Percentiles rank a stretch among this genome's conserved stretches.
phyloP scores from a whole-genome alignment of 2,113 vertebrate genomes.

The Maccullochella peelii region DNA sequence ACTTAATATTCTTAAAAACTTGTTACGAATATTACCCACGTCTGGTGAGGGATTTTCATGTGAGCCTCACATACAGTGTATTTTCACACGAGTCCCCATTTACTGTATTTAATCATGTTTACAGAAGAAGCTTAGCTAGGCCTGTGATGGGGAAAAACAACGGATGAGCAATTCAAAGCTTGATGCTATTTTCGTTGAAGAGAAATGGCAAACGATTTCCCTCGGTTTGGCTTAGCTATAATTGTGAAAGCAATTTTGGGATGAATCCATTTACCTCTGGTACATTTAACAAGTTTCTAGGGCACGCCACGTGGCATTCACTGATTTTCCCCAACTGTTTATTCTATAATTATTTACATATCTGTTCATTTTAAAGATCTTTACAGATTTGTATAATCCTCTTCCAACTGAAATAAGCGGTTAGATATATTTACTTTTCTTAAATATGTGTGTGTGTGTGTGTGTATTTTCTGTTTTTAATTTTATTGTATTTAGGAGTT shows the following conservation, averaged over 20 bases:
- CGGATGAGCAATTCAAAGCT: constrained; percentile 71
- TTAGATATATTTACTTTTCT: constrained; percentile 30
- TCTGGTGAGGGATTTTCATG: constrained; percentile 40
- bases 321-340: constrained; percentile 52
- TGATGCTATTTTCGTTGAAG: constrained; percentile 76
- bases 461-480: constrained; percentile 3
- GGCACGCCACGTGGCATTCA: constrained; percentile 69
- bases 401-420: constrained; percentile 32
- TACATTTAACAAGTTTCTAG: constrained; percentile 77
- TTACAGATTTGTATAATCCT: constrained; percentile 52
- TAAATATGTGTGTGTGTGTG: not conserved
- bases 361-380: constrained; percentile 60
- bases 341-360: constrained; percentile 61
- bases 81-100: constrained; percentile 56
- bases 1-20: constrained; percentile 8
- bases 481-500: not conserved
- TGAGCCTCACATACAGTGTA: constrained; percentile 22
- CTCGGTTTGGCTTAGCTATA: constrained; percentile 78
- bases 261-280: constrained; percentile 79
- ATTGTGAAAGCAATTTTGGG: constrained; percentile 82
- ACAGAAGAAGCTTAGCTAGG: constrained; percentile 67
- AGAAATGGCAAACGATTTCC: constrained; percentile 77
- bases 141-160: constrained; percentile 66
- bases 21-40: constrained; percentile 14
- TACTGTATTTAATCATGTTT: constrained; percentile 78